Evolutionary conservation across 2,888 invertebrate genomes (phyloP).

Genomic region (Keiferia lycopersicella): DNA sequence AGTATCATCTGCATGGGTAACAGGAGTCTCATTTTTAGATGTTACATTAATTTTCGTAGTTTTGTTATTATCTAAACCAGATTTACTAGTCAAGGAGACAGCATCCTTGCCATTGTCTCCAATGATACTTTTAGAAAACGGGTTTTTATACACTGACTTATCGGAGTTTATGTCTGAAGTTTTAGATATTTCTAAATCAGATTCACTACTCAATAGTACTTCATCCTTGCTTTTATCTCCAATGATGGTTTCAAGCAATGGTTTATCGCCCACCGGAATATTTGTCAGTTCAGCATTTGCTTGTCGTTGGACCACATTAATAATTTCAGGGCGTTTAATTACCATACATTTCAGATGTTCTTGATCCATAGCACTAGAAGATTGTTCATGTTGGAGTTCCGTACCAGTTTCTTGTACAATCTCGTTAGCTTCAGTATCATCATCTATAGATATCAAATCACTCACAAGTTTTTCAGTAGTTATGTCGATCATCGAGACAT

Average conservation of each 20-base stretch:
- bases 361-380: too few relatives aligned
- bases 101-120: neutral
- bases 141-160: neutral
- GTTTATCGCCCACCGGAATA: too few relatives aligned
- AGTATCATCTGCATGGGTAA: neutral
- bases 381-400: neutral
- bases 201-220: too few relatives aligned
- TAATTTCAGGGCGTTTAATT: too few relatives aligned
- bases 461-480: neutral
- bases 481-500: neutral
- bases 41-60: neutral
- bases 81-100: neutral
- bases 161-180: neutral
- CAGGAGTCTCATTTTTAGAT: neutral
- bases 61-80: neutral
- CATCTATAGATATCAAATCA: neutral
- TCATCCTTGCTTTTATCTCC: too few relatives aligned
- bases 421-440: neutral
- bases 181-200: too few relatives aligned
- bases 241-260: too few relatives aligned
- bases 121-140: neutral
- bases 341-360: too few relatives aligned
- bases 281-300: too few relatives aligned
- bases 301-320: too few relatives aligned
- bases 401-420: neutral